Evolutionary conservation across 2,797 vertebrate genomes (phyloP).

Genomic region (Meriones psammophilus): DNA sequence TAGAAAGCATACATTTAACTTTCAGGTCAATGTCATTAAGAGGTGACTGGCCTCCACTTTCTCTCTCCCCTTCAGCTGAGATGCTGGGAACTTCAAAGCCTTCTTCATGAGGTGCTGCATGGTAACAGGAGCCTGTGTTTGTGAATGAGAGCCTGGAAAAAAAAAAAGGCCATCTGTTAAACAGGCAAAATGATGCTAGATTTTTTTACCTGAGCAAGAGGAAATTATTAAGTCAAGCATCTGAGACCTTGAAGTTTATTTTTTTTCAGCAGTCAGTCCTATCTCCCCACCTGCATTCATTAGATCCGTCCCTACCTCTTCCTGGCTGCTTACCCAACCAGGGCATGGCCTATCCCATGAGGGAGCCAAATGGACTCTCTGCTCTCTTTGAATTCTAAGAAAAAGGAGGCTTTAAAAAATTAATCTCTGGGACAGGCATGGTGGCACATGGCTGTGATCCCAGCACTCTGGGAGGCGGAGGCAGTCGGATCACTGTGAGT

Average conservation of each 20-base stretch:
- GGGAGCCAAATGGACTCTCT: background rate
- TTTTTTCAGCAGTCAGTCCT: background rate
- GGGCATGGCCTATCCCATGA: background rate
- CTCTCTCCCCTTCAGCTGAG: background rate
- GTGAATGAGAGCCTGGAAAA: background rate
- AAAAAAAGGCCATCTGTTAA: background rate
- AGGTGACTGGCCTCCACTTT: background rate
- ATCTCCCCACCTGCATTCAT: background rate
- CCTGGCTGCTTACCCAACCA: background rate
- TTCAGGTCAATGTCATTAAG: conserved; percentile 1
- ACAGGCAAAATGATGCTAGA: background rate
- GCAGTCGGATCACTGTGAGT: too few relatives aligned
- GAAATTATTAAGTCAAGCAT: background rate
- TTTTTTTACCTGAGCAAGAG: background rate
- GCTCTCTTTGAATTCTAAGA: background rate
- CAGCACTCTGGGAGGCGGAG: too few relatives aligned
- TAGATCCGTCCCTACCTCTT: background rate
- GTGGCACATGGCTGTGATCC: too few relatives aligned
- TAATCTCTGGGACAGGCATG: too few relatives aligned
- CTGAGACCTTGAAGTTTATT: background rate
- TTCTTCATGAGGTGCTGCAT: background rate
- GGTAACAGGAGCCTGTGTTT: background rate
- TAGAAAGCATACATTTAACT: background rate
- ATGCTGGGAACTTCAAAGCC: background rate
- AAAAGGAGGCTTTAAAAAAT: background rate